Conservation (phyloP, 2,113 vertebrate genomes). For the Planiliza haematocheilus region DNA sequence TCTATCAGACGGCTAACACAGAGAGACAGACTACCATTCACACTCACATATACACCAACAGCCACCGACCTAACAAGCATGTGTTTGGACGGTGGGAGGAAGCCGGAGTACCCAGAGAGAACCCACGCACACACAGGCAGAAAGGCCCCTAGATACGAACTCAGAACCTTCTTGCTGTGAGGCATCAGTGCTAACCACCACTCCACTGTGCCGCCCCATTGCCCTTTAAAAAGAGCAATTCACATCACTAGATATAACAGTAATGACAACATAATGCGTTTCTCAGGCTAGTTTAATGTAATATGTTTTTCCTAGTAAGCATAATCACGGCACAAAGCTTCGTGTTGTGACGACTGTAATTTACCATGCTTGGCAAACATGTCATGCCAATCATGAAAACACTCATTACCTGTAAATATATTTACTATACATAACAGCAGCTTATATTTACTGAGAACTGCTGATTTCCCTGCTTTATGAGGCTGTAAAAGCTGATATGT, state of each 20-base stretch:
- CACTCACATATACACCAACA: too few relatives aligned
- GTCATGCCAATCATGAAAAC: constrained; percentile 14
- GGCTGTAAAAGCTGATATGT: background rate
- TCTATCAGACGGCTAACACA: too few relatives aligned
- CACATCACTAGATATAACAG: constrained; percentile 2
- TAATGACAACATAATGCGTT: constrained; percentile 14
- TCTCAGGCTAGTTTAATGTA: constrained; percentile 1
- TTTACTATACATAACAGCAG: constrained; percentile 27
- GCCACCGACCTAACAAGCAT: too few relatives aligned
- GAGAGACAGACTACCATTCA: too few relatives aligned
- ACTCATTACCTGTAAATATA: constrained; percentile 5
- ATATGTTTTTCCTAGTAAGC: constrained; percentile 23
- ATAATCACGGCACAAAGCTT: constrained; percentile 11
- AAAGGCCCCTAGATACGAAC: too few relatives aligned
- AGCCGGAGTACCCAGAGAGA: too few relatives aligned
- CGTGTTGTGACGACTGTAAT: constrained; percentile 35
- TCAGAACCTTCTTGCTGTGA: too few relatives aligned
- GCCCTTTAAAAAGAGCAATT: constrained; percentile 14
- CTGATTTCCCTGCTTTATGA: background rate
- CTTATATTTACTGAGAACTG: constrained; percentile 8
- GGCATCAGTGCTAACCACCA: too few relatives aligned
- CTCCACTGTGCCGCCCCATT: too few relatives aligned
- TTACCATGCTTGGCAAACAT: constrained; percentile 33
- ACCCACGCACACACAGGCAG: too few relatives aligned
- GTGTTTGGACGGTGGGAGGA: too few relatives aligned